Evolutionary conservation across 2,888 invertebrate genomes (phyloP).

Genomic region (Scaptodrosophila latifasciaeformis): DNA sequence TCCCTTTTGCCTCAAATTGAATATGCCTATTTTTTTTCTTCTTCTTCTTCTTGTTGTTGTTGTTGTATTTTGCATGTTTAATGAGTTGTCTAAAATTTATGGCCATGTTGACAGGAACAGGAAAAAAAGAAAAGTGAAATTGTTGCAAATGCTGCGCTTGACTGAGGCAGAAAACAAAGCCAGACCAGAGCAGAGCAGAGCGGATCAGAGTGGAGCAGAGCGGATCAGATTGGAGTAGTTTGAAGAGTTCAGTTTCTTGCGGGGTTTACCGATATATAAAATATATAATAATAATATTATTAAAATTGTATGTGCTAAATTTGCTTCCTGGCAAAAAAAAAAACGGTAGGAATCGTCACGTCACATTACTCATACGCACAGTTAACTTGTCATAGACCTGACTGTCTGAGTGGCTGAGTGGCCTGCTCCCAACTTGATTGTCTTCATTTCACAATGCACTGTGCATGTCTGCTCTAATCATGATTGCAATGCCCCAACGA

Average conservation of each 20-base stretch:
- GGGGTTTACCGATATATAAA: too few relatives aligned
- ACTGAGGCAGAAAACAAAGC: conserved; percentile 41
- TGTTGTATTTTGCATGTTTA: conserved; percentile 53
- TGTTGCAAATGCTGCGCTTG: conserved; percentile 29
- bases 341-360: conserved; percentile 23
- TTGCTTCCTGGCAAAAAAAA: conserved; percentile 42
- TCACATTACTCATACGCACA: conserved; percentile 62
- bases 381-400: conserved; percentile 26
- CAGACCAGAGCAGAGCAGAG: too few relatives aligned
- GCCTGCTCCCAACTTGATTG: conserved; percentile 13
- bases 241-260: too few relatives aligned
- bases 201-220: too few relatives aligned
- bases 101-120: conserved; percentile 49
- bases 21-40: too few relatives aligned
- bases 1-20: conserved; percentile 21
- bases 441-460: conserved; percentile 19
- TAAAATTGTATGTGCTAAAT: conserved; percentile 62
- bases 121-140: conserved; percentile 58
- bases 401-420: too few relatives aligned
- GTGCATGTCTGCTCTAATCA: neutral
- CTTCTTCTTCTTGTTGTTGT: neutral
- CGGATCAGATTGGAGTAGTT: too few relatives aligned
- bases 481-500: conserved; percentile 21
- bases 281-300: too few relatives aligned
- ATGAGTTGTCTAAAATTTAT: conserved; percentile 60